Conservation (phyloP, 2,797 vertebrate genomes). For the Chelidonichthys spinosus region DNA sequence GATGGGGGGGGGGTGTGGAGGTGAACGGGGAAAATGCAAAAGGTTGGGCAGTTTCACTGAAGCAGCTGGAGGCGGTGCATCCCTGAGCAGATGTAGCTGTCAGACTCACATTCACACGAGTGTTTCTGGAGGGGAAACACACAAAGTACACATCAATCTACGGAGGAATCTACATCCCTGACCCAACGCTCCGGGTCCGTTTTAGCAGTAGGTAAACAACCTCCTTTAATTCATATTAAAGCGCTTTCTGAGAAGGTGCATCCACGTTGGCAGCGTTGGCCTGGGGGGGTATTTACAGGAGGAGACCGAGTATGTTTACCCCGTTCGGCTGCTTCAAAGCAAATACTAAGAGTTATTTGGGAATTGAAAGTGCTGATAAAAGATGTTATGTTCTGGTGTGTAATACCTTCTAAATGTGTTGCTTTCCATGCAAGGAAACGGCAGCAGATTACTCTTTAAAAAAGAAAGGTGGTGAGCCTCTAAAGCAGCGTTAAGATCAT, state of each 20-base stretch:
- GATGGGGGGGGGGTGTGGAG: slow-evolving; percentile 41
- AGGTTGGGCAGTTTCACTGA: neutral
- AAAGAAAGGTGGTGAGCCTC: slow-evolving; percentile 23
- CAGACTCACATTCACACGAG: slow-evolving; percentile 33
- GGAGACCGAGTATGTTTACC: slow-evolving; percentile 26
- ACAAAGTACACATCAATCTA: slow-evolving; percentile 10
- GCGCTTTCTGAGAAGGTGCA: slow-evolving; percentile 33
- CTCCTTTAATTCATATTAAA: slow-evolving; percentile 53
- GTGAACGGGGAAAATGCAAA: slow-evolving; percentile 33
- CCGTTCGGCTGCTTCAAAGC: slow-evolving; percentile 37
- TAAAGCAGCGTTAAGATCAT: slow-evolving; percentile 26
- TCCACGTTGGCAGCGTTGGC: slow-evolving; percentile 10
- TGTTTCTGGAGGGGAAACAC: slow-evolving; percentile 46
- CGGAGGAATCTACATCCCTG: slow-evolving; percentile 6
- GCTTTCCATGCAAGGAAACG: slow-evolving; percentile 18
- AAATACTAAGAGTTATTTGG: neutral
- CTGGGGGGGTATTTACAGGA: slow-evolving; percentile 39
- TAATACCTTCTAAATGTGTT: slow-evolving; percentile 27
- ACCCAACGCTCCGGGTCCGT: slow-evolving; percentile 11
- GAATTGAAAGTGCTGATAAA: slow-evolving; percentile 15
- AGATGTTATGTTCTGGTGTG: slow-evolving; percentile 15
- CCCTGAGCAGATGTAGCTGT: slow-evolving; percentile 70
- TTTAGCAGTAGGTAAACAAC: slow-evolving; percentile 49
- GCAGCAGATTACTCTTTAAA: neutral
- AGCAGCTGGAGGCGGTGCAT: slow-evolving; percentile 34